phyloP scores from a whole-genome alignment of 2,113 vertebrate species.

The human (Homo sapiens) region DNA sequence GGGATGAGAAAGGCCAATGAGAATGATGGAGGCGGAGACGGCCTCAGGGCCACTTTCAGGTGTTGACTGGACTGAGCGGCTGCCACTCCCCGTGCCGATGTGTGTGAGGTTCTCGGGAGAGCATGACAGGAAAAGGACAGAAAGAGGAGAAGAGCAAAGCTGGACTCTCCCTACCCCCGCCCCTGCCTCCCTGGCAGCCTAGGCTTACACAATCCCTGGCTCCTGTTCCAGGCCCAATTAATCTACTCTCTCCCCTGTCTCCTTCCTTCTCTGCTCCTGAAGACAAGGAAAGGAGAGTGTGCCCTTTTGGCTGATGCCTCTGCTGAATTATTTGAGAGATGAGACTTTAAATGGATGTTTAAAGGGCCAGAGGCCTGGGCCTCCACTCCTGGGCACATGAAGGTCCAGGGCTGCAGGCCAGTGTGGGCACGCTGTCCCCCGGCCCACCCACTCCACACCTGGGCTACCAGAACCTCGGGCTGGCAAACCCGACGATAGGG shows the following conservation, averaged over 20 bases:
- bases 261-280: constrained; percentile 64
- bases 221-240: constrained; percentile 73
- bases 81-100: neutral
- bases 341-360: constrained; percentile 81
- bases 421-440: constrained; percentile 34
- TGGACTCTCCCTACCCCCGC: neutral
- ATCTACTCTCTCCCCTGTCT: constrained; percentile 71
- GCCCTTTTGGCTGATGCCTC: constrained; percentile 81
- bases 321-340: constrained; percentile 82
- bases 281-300: constrained; percentile 80
- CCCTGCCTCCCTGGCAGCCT: neutral
- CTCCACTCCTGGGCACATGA: constrained; percentile 60
- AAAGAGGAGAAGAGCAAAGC: constrained; percentile 13
- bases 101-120: neutral
- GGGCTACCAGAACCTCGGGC: neutral
- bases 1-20: neutral
- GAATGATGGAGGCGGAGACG: neutral
- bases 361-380: constrained; percentile 83
- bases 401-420: constrained; percentile 12
- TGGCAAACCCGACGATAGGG: neutral
- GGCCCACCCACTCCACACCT: neutral
- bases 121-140: constrained; percentile 9
- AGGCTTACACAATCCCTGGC: constrained; percentile 64
- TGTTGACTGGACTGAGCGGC: neutral
- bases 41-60: neutral